Evolutionary conservation across 2,888 invertebrate genomes (phyloP).

Genomic region (Melanchra persicariae): DNA sequence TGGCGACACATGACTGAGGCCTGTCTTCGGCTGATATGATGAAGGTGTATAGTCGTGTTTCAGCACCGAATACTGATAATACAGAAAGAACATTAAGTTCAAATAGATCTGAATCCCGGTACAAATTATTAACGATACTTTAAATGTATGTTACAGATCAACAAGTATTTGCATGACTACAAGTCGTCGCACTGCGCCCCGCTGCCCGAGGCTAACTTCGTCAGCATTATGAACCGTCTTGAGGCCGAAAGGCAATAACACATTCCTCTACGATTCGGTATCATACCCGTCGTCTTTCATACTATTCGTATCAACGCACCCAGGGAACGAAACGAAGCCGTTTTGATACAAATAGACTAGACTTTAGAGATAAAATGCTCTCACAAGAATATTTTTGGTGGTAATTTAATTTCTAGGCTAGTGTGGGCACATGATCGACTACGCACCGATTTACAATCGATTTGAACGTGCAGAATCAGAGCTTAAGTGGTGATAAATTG

Average conservation of each 20-base stretch:
- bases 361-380: conserved; percentile 4
- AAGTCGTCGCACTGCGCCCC: conserved; percentile 96
- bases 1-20: too few relatives aligned
- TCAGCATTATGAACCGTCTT: conserved; percentile 44
- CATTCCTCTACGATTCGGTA: conserved; percentile 10
- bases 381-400: background rate
- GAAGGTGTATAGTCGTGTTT: too few relatives aligned
- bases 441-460: background rate
- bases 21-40: too few relatives aligned
- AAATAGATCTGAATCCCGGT: background rate
- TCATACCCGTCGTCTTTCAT: conserved; percentile 4
- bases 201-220: conserved; percentile 92
- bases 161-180: conserved; percentile 95
- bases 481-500: conserved; percentile 46
- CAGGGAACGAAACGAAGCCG: background rate
- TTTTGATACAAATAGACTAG: conserved; percentile 11
- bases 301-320: background rate
- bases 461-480: conserved; percentile 24
- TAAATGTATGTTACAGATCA: conserved; percentile 91
- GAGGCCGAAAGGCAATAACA: conserved; percentile 19
- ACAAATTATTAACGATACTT: background rate
- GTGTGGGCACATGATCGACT: conserved; percentile 32
- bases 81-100: background rate
- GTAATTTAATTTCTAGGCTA: conserved; percentile 15
- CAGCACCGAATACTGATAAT: too few relatives aligned